Percentiles rank a stretch among this genome's conserved stretches.
phyloP scores from a whole-genome alignment of 2,797 vertebrate genomes.

The Eutrigla gurnardus region DNA sequence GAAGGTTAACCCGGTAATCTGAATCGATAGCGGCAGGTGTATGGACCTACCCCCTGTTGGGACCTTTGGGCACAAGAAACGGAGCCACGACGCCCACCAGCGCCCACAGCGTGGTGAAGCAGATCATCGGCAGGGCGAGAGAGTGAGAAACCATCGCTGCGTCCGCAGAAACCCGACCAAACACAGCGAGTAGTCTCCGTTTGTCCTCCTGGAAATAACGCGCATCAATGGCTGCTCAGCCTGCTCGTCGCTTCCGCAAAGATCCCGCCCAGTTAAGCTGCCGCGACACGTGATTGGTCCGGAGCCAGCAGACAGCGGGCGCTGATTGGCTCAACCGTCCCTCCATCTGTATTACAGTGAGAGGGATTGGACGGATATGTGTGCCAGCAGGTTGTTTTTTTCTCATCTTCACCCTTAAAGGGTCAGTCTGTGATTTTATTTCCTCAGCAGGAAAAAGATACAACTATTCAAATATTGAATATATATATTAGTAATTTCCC shows the following conservation, averaged over 20 bases:
- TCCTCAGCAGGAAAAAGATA: not conserved
- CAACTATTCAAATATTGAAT: not conserved
- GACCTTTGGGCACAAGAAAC: conserved; percentile 96
- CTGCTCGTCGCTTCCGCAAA: not conserved
- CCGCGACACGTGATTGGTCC: conserved; percentile 39
- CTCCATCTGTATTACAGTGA: conserved; percentile 48
- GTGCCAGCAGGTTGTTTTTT: conserved; percentile 25
- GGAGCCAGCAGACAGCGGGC: fast-evolving
- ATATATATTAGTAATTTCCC: no score
- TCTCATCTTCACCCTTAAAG: not conserved
- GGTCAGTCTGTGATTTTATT: not conserved
- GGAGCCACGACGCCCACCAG: conserved; percentile 94
- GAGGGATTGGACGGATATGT: conserved; percentile 28
- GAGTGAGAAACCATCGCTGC: conserved; percentile 91
- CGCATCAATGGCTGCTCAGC: conserved; percentile 72
- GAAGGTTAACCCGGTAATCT: no score
- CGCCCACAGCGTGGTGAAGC: conserved; percentile 95
- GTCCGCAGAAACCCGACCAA: not conserved
- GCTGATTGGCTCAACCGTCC: conserved; percentile 48
- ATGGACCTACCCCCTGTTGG: conserved; percentile 92
- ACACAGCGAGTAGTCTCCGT: not conserved
- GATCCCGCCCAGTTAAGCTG: conserved; percentile 38
- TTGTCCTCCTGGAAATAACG: conserved; percentile 18
- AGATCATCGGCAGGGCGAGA: conserved; percentile 93
- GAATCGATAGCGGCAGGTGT: no score